Evolutionary conservation across 1,140 invertebrate species (phyloP).

Genomic region (Pygmarrhopalites habei): DNA sequence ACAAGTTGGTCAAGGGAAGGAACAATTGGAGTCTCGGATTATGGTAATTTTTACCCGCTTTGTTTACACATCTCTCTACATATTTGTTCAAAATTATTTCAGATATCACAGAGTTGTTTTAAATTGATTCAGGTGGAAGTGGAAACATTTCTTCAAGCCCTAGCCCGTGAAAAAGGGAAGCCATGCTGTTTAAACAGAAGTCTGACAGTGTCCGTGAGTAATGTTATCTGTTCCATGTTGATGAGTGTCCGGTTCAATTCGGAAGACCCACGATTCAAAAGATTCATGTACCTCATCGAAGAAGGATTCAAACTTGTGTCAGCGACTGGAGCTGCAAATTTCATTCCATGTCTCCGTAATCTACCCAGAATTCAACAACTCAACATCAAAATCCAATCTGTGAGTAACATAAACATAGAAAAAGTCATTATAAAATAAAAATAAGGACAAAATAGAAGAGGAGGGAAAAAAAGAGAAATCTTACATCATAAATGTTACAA

Average conservation of each 20-base stretch:
- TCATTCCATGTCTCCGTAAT: constrained; percentile 61
- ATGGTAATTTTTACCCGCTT: constrained; percentile 54
- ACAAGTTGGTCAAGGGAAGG: constrained; percentile 61
- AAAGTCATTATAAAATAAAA: not conserved
- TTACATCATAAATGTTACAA: not conserved
- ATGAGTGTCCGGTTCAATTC: constrained; percentile 79
- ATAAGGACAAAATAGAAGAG: not conserved
- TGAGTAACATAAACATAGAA: no score
- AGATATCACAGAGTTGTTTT: no score
- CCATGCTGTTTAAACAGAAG: constrained; percentile 62
- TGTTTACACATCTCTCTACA: no score
- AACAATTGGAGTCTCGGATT: constrained; percentile 75
- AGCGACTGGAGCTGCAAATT: constrained; percentile 60
- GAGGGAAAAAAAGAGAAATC: no score
- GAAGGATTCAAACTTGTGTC: constrained; percentile 77
- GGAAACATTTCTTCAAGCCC: constrained; percentile 57
- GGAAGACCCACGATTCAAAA: constrained; percentile 63
- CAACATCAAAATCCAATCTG: constrained; percentile 63
- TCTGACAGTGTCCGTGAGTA: constrained; percentile 73
- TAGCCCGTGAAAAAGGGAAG: constrained; percentile 53
- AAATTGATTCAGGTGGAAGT: constrained; percentile 61
- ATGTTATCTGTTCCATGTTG: constrained; percentile 82
- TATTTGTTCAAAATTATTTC: no score
- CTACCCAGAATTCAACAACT: constrained; percentile 64
- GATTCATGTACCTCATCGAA: constrained; percentile 74